Evolutionary conservation across 2,888 invertebrate species (phyloP), one percentile per base, ranked within the genome.

Genomic region (Ellobium chinense): DNA sequence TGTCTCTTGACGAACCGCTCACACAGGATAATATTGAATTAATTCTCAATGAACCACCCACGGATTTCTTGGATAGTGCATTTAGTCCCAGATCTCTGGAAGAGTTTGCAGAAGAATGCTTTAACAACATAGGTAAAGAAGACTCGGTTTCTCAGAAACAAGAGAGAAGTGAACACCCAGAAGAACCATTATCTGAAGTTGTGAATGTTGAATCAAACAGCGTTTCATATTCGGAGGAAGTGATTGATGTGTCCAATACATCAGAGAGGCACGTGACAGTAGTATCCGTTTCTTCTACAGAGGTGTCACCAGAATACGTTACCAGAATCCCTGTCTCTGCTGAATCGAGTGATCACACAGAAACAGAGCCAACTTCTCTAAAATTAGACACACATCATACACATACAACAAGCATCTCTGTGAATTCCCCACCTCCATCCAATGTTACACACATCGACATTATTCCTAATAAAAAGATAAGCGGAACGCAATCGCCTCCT

Each of bases 231-330:
- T n/a, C n/a, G n/a, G n/a, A n/a, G n/a, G n/a, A n/a, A n/a, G n/a
- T n/a, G n/a, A n/a, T n/a, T n/a, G n/a, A n/a, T n/a, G n/a, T n/a
- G n/a, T n/a, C n/a, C n/a, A 12, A 18, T 18, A 46, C 24, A 1
- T 34, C 66, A 39, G 27, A 46, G 14, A 46, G 5, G 21, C 72
- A 27, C 9, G 60, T 74, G 7, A 46, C 74, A 18, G 4, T 27
- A 37, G 27, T 39, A 46, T 63, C 46, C 1, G 27, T 39, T 4
- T 29, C 63, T 24, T 37, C 72, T n/a, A 7, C n/a, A 21, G 29
- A 29, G 62, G 37, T 29, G 21, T 56, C 82, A 7, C 18, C 63
- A 27, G 80, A 82, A 24, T 70, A 82, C 70, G 78, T 82, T 1
- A 80, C 82, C 3, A 74, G 29, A 60, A 72, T 82, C 4, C 69